A percentile compares a stretch with the other conserved stretches of the same genome.
These are phyloP conservation scores for Phylloscopus trochilus DNA, from an alignment of 2,113 vertebrate species.

Conservation along the genomic window DNA sequence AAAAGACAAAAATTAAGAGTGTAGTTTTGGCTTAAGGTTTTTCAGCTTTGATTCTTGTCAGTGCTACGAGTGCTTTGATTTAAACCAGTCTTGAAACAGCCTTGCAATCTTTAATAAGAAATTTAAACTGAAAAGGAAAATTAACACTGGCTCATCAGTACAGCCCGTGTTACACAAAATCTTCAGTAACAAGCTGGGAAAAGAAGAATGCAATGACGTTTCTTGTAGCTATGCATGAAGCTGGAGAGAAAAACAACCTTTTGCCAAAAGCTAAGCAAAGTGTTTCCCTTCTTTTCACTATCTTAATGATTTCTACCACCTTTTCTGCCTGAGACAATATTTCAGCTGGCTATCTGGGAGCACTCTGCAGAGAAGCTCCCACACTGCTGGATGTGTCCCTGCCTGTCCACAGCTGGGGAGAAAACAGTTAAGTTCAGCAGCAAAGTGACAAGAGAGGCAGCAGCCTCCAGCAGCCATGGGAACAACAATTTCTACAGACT, in stretches of 20 bases:
- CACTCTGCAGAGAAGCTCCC: not conserved
- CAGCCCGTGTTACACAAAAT: not conserved
- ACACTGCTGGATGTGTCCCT: not conserved
- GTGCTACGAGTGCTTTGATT: not conserved
- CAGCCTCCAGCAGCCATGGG: not conserved
- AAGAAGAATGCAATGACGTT: not conserved
- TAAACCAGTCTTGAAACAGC: not conserved
- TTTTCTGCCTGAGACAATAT: not conserved
- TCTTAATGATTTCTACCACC: not conserved
- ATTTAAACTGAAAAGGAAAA: not conserved
- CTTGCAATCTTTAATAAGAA: not conserved
- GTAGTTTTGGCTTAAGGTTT: not conserved
- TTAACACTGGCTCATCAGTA: not conserved
- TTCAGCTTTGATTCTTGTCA: not conserved
- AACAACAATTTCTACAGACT: conserved; percentile 11
- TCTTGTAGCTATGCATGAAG: not conserved
- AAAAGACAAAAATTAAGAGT: not conserved
- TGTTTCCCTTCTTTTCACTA: not conserved
- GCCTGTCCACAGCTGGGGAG: not conserved
- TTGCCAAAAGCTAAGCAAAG: not conserved
- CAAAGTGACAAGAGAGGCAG: conserved; percentile 11
- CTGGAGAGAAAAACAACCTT: not conserved
- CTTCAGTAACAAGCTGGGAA: not conserved
- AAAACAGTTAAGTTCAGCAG: not conserved
- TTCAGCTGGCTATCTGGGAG: not conserved